These are phyloP conservation scores for Malurus elegans DNA, from an alignment of 2,113 vertebrate genomes.

Conservation along the genomic window DNA sequence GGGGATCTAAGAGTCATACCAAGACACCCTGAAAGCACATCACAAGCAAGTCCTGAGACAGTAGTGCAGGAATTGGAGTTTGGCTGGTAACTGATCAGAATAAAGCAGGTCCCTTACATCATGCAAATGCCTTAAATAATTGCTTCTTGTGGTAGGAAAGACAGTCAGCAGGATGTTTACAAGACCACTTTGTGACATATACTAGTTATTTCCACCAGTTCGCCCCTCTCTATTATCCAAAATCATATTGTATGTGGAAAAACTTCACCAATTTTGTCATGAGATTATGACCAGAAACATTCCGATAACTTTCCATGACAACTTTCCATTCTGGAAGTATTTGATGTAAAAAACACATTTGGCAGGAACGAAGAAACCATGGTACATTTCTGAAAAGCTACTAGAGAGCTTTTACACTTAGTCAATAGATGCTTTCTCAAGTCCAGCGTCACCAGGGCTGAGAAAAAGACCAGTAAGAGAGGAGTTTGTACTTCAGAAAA, in stretches of 20 bases:
- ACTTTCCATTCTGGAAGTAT: background rate
- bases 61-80: background rate
- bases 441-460: background rate
- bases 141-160: background rate
- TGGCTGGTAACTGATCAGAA: background rate
- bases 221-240: background rate
- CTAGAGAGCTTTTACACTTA: background rate
- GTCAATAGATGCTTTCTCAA: background rate
- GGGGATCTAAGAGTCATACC: background rate
- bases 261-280: background rate
- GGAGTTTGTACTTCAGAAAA: background rate
- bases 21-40: background rate
- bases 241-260: background rate
- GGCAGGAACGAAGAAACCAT: background rate
- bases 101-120: background rate
- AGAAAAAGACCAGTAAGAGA: background rate
- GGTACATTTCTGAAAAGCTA: background rate
- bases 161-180: background rate
- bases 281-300: conserved; percentile 13
- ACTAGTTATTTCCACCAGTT: background rate
- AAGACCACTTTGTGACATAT: background rate
- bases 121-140: background rate
- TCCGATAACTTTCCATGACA: conserved; percentile 11
- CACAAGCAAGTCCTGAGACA: background rate
- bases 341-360: conserved; percentile 13